phyloP scores from a whole-genome alignment of 2,888 invertebrate genomes.

The Drosophila prostipennis region DNA sequence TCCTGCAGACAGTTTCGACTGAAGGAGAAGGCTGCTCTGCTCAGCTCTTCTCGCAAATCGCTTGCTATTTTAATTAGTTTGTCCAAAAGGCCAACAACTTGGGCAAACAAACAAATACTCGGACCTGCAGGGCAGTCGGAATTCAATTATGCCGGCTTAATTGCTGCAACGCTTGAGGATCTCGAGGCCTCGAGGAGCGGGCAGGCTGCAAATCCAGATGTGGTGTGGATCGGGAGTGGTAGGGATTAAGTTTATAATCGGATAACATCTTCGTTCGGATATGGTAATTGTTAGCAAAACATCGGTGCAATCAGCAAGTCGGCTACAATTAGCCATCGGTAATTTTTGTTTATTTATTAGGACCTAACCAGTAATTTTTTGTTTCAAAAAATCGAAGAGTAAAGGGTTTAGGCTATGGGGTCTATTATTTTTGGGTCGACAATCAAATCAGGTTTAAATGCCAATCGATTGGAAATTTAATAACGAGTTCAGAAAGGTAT shows the following conservation, averaged over 20 bases:
- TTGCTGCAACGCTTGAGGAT: slow-evolving; percentile 35
- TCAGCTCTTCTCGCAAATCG: slow-evolving; percentile 38
- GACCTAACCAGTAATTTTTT: too few species aligned
- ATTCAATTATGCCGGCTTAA: slow-evolving; percentile 63
- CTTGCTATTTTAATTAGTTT: slow-evolving; percentile 67
- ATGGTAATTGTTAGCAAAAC: background rate
- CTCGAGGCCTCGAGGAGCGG: background rate
- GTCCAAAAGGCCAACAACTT: slow-evolving; percentile 43
- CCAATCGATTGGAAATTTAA: too few species aligned
- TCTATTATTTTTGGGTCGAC: too few species aligned
- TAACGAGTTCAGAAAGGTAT: too few species aligned
- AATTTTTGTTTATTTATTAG: too few species aligned
- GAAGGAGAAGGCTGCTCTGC: too few species aligned
- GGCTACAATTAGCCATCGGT: background rate
- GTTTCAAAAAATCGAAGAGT: too few species aligned
- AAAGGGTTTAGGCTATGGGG: too few species aligned
- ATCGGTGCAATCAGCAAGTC: background rate
- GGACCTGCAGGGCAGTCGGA: slow-evolving; percentile 21
- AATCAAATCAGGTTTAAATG: too few species aligned
- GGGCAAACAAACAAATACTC: slow-evolving; percentile 47
- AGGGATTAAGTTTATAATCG: slow-evolving; percentile 3
- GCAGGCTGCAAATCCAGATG: slow-evolving; percentile 1
- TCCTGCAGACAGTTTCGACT: background rate
- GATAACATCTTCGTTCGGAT: background rate
- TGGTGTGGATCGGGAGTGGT: slow-evolving; percentile 5